These are phyloP conservation scores for Catostylus mosaicus DNA, from an alignment of 30 jellyfish, hydroid and myxozoan genomes.

Conservation along the genomic window DNA sequence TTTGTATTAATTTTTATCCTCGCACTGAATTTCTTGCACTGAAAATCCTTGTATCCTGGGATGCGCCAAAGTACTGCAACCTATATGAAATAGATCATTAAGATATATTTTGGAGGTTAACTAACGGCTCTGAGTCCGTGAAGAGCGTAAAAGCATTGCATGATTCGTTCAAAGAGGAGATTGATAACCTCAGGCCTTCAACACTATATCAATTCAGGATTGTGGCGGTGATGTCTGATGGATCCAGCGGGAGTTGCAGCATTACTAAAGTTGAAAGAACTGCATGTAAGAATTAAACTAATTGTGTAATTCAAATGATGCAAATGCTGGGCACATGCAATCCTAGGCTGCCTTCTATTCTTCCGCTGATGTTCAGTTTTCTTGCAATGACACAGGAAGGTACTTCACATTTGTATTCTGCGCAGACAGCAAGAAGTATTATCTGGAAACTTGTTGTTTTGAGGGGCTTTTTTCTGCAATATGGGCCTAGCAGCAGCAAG, in stretches of 20 bases:
- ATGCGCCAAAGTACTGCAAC: slow-evolving; percentile 17
- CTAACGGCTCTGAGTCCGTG: slow-evolving; percentile 22
- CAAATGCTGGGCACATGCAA: not conserved
- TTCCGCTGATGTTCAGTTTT: too few relatives aligned
- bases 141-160: slow-evolving; percentile 39
- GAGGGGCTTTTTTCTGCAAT: too few relatives aligned
- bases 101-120: slow-evolving; percentile 40
- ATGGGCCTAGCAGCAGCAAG: too few relatives aligned
- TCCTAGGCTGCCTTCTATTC: too few relatives aligned
- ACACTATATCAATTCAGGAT: slow-evolving; percentile 51
- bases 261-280: slow-evolving; percentile 41
- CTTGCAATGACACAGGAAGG: too few relatives aligned
- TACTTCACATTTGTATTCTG: too few relatives aligned
- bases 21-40: too few relatives aligned
- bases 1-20: too few relatives aligned
- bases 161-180: slow-evolving; percentile 38
- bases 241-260: slow-evolving; percentile 62
- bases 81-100: slow-evolving; percentile 23
- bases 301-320: slow-evolving; percentile 1
- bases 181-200: slow-evolving; percentile 44
- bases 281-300: slow-evolving; percentile 18
- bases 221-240: slow-evolving; percentile 52
- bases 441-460: too few relatives aligned
- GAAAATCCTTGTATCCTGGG: slow-evolving; percentile 43
- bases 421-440: too few relatives aligned